Evolutionary conservation across 2,888 invertebrate genomes (phyloP), one percentile per base, ranked within the genome.

Genomic region (Zelleria hepariella): DNA sequence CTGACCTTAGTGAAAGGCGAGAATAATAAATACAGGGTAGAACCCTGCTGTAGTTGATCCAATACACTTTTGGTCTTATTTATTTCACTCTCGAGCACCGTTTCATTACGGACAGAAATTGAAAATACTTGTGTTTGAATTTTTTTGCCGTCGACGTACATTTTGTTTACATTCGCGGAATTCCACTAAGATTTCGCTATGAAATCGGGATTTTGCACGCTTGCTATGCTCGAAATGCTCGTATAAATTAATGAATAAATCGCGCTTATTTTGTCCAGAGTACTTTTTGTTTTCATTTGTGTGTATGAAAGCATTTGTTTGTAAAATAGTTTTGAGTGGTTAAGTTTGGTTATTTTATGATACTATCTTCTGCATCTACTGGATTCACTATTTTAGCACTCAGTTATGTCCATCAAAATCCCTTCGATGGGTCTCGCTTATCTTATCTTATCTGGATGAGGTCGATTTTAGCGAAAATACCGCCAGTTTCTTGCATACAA

Each of bases 41-140:
- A 15, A 42, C 32, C 32, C 32, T 10, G 15, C 32, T 15, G 15
- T 10, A 42, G 32, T 42, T 42, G 32, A 42, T 42, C 32, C 32
- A 42, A 42, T 42, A 42, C 32, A 42, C 32, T 42, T 42, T 42
- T 26, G 10, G 10, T 2, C 32, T 4, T 15, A 15, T 42, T 42
- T 42, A 10, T 42, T 42, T 42, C 32, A 42, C 68, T 42, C 15
- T 3, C 32, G 32, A 42, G 32, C 71, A 68, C 68, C 66, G 67
- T 71, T 75, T 73, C 73, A 74, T 72, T 76, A 71, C 68, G 64
- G 65, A 62, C 59, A 67, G 55, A 67, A 69, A 75, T 74, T 73
- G 74, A 69, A 74, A 75, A 74, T 68, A 63, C 64, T 70, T 65
- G 67, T 59, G 58, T 67, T 68, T 67, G 68, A 65, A 72, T 73